These are phyloP conservation scores for Chloroceryle inda DNA, from an alignment of 2,797 vertebrate species.

Conservation along the genomic window DNA sequence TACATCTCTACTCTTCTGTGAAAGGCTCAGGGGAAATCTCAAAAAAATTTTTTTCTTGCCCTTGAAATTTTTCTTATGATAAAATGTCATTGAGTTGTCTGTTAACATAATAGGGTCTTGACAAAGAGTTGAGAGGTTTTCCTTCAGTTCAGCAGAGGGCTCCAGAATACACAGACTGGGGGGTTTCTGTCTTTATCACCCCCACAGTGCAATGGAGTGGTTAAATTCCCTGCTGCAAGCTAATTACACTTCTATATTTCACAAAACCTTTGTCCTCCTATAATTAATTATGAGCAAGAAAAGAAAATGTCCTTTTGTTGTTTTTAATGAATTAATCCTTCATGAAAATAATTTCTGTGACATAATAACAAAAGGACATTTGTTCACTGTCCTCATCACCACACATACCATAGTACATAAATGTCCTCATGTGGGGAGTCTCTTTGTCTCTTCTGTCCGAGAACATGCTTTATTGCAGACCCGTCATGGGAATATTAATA, in stretches of 20 bases:
- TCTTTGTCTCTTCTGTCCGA: conserved; percentile 53
- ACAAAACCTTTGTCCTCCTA: conserved; percentile 41
- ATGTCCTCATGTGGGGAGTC: conserved; percentile 19
- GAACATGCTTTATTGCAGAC: conserved; percentile 46
- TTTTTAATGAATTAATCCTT: conserved; percentile 72
- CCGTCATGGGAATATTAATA: conserved; percentile 55
- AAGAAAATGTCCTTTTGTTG: conserved; percentile 52
- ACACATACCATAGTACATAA: not conserved
- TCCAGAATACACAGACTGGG: not conserved
- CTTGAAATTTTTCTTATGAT: not conserved
- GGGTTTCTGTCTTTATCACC: not conserved
- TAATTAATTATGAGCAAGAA: conserved; percentile 68
- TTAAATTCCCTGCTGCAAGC: conserved; percentile 1
- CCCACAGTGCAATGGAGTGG: not conserved
- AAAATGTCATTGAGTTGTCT: not conserved
- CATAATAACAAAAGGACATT: conserved; percentile 66
- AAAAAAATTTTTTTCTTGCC: not conserved
- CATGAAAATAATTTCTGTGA: conserved; percentile 53
- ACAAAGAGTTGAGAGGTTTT: not conserved
- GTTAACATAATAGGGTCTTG: not conserved
- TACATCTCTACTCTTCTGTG: not conserved
- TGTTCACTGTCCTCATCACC: conserved; percentile 64
- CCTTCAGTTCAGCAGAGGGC: conserved; percentile 13
- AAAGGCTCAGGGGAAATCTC: not conserved
- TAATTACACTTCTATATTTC: conserved; percentile 44